Conservation (phyloP, 2,113 vertebrate genomes). For the Aythya baeri region DNA sequence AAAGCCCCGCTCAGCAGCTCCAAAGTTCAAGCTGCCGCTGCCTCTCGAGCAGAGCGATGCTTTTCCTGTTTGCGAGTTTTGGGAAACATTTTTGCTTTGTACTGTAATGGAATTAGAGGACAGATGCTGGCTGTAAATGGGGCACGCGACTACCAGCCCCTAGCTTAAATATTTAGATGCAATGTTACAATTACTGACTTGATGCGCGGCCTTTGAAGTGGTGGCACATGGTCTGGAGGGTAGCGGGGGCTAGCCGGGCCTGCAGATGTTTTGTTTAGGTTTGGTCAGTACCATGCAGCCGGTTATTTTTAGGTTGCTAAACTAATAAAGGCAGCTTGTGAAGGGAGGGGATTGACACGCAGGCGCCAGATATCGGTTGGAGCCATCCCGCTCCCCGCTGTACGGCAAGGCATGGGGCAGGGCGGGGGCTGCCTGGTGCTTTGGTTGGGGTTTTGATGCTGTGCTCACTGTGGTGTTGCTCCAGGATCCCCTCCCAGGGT, state of each 20-base stretch:
- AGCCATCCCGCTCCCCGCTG: neutral
- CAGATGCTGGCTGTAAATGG: slow-evolving; percentile 82
- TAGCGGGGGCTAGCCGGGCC: slow-evolving; percentile 62
- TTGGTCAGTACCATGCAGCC: slow-evolving; percentile 51
- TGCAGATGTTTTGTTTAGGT: slow-evolving; percentile 73
- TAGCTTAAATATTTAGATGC: slow-evolving; percentile 87
- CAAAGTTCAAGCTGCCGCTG: slow-evolving; percentile 70
- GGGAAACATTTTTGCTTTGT: slow-evolving; percentile 84
- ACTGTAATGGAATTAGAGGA: slow-evolving; percentile 85
- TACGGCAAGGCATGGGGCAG: rapidly evolving
- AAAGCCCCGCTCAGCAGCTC: slow-evolving; percentile 83
- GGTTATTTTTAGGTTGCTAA: slow-evolving; percentile 58
- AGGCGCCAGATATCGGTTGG: neutral
- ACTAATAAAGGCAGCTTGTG: slow-evolving; percentile 35
- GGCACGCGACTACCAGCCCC: slow-evolving; percentile 81
- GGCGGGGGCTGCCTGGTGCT: neutral
- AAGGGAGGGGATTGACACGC: slow-evolving; percentile 2
- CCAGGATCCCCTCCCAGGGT: neutral
- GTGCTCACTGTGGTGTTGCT: neutral
- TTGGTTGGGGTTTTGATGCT: neutral
- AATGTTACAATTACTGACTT: slow-evolving; percentile 82
- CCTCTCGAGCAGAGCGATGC: slow-evolving; percentile 71
- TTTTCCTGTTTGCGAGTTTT: slow-evolving; percentile 82
- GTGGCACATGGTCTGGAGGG: slow-evolving; percentile 59
- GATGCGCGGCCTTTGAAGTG: slow-evolving; percentile 79